Conservation (phyloP, 2,888 invertebrate species). For the Caenorhabditis uteleia region DNA sequence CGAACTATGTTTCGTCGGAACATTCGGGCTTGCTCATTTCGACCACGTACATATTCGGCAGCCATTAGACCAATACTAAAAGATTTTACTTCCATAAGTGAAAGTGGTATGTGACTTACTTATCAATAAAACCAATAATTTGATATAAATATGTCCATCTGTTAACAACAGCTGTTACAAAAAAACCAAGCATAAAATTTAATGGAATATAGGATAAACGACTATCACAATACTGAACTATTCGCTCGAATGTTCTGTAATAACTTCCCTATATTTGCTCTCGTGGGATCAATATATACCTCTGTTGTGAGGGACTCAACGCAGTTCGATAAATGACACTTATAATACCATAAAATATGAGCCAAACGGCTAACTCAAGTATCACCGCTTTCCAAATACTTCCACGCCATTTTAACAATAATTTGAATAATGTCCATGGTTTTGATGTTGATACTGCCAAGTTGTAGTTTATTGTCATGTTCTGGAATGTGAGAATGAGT, state of each 20-base stretch:
- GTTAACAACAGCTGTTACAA: slow-evolving; percentile 56
- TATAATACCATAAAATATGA: slow-evolving; percentile 49
- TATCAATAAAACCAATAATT: slow-evolving; percentile 60
- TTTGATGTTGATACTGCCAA: slow-evolving; percentile 56
- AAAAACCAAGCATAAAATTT: slow-evolving; percentile 59
- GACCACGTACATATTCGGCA: slow-evolving; percentile 55
- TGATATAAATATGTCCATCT: slow-evolving; percentile 58
- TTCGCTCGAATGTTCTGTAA: slow-evolving; percentile 50
- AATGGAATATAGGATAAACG: slow-evolving; percentile 55
- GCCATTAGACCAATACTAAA: slow-evolving; percentile 58
- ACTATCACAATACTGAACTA: slow-evolving; percentile 53
- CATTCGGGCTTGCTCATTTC: slow-evolving; percentile 52
- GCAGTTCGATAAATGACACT: slow-evolving; percentile 53
- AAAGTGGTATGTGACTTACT: slow-evolving; percentile 41
- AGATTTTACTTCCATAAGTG: not conserved
- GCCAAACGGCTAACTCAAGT: slow-evolving; percentile 52
- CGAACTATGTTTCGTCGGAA: slow-evolving; percentile 51
- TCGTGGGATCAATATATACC: slow-evolving; percentile 20
- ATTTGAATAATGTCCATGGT: slow-evolving; percentile 58
- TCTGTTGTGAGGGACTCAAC: slow-evolving; percentile 50
- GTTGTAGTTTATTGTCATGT: slow-evolving; percentile 59
- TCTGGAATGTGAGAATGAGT: slow-evolving; percentile 1
- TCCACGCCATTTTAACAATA: slow-evolving; percentile 58
- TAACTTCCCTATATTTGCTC: not conserved
- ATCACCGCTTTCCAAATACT: slow-evolving; percentile 57